Conservation (phyloP, 2,888 invertebrate genomes). For the Lithophane socia region DNA sequence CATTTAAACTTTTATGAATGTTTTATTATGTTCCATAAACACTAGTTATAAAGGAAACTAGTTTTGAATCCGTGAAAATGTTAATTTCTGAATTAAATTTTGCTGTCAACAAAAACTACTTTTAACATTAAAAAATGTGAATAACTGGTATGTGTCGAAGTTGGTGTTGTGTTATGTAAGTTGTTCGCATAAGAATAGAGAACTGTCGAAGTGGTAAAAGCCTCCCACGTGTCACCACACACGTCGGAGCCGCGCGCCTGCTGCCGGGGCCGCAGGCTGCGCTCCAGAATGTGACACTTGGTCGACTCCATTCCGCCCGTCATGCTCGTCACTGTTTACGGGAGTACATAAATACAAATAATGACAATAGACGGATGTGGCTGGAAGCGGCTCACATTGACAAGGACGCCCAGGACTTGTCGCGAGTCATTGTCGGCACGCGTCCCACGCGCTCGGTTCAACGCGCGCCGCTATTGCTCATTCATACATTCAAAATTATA, state of each 20-base stretch:
- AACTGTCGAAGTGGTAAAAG: conserved; percentile 70
- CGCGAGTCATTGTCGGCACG: conserved; percentile 87
- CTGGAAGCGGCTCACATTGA: conserved; percentile 90
- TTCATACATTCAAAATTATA: conserved; percentile 90
- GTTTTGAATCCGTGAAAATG: conserved; percentile 80
- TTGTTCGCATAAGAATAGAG: conserved; percentile 61
- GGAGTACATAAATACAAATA: conserved; percentile 88
- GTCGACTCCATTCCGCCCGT: conserved; percentile 72
- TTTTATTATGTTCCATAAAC: conserved; percentile 84
- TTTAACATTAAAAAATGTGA: conserved; percentile 55
- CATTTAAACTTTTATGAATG: conserved; percentile 83
- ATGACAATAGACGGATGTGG: conserved; percentile 90
- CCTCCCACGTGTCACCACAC: conserved; percentile 81
- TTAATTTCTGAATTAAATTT: conserved; percentile 70
- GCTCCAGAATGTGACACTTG: conserved; percentile 61
- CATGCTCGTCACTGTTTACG: conserved; percentile 84
- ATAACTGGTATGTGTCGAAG: conserved; percentile 66
- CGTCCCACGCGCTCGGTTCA: conserved; percentile 86
- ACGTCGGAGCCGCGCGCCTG: conserved; percentile 68
- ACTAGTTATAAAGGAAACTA: conserved; percentile 77
- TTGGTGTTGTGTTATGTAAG: conserved; percentile 56
- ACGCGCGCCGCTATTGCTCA: conserved; percentile 87
- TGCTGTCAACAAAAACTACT: conserved; percentile 58
- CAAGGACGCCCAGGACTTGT: conserved; percentile 90
- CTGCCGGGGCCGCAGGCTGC: conserved; percentile 26